Percentiles rank a stretch among this genome's conserved stretches.
These are phyloP conservation scores for Lasioglossum vierecki DNA, from an alignment of 2,888 invertebrate species.

Conservation along the genomic window DNA sequence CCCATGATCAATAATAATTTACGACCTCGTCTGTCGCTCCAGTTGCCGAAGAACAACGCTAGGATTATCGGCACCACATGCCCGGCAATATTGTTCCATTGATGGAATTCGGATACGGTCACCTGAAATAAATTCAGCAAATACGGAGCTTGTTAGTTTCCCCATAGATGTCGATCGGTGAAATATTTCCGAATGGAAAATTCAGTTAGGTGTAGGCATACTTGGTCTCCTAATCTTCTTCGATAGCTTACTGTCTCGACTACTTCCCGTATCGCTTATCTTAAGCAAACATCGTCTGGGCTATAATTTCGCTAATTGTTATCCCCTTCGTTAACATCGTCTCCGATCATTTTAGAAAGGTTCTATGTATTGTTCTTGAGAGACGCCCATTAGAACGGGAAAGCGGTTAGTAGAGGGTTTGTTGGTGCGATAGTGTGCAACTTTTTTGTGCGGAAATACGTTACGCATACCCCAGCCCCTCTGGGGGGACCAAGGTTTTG, in stretches of 20 bases:
- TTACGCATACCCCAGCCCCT: no score
- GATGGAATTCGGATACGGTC: conserved; percentile 90
- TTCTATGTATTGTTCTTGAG: no score
- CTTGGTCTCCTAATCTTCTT: background rate
- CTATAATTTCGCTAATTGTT: background rate
- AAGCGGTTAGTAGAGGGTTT: background rate
- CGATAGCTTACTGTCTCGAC: background rate
- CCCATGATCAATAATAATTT: conserved; percentile 91
- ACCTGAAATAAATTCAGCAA: conserved; percentile 83
- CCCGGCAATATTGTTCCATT: conserved; percentile 91
- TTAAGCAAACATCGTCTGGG: background rate
- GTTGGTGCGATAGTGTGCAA: background rate
- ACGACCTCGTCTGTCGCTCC: conserved; percentile 92
- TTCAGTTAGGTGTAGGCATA: background rate
- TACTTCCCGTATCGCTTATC: background rate
- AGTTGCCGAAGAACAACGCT: conserved; percentile 92
- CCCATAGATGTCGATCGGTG: background rate
- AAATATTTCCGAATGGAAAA: background rate
- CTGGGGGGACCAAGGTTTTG: no score
- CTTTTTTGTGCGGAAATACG: no score
- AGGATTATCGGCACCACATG: conserved; percentile 90
- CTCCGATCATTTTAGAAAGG: no score
- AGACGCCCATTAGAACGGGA: background rate
- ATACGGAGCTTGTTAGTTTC: background rate
- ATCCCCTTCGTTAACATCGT: background rate